phyloP scores from a whole-genome alignment of 1,140 invertebrate genomes.

The Whitmania pigra region DNA sequence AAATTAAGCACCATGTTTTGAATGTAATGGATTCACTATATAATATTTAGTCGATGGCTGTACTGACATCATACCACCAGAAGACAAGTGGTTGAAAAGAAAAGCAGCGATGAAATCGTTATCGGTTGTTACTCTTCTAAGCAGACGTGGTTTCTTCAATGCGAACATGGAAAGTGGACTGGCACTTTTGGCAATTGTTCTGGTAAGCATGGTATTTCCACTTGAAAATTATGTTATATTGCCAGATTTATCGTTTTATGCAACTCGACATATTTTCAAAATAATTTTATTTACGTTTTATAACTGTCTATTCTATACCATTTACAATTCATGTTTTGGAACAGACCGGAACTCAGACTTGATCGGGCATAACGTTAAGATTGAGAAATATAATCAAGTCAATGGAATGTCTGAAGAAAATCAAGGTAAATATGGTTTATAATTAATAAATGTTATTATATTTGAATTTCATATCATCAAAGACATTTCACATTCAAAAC shows the following conservation, averaged over 20 bases:
- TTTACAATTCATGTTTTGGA: not conserved
- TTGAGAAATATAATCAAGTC: too few relatives aligned
- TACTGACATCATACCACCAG: not conserved
- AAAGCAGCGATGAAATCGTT: not conserved
- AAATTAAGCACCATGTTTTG: too few relatives aligned
- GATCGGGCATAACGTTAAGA: not conserved
- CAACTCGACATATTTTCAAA: not conserved
- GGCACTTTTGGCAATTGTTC: constrained; percentile 11
- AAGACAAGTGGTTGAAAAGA: constrained; percentile 13
- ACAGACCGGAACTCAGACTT: not conserved
- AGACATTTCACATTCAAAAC: too few relatives aligned
- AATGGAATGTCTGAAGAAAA: not conserved
- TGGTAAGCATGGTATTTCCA: too few relatives aligned
- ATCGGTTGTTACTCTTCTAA: not conserved
- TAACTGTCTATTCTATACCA: not conserved
- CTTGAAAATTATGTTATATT: too few relatives aligned
- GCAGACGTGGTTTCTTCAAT: not conserved
- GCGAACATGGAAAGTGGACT: not conserved
- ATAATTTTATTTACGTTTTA: not conserved
- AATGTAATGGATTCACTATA: too few relatives aligned
- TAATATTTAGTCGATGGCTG: not conserved
- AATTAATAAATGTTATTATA: not conserved
- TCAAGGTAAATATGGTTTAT: too few relatives aligned
- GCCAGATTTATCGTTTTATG: too few relatives aligned
- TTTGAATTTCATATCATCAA: not conserved